phyloP scores from a whole-genome alignment of 2,113 vertebrate genomes.

The Myotis lucifugus region DNA sequence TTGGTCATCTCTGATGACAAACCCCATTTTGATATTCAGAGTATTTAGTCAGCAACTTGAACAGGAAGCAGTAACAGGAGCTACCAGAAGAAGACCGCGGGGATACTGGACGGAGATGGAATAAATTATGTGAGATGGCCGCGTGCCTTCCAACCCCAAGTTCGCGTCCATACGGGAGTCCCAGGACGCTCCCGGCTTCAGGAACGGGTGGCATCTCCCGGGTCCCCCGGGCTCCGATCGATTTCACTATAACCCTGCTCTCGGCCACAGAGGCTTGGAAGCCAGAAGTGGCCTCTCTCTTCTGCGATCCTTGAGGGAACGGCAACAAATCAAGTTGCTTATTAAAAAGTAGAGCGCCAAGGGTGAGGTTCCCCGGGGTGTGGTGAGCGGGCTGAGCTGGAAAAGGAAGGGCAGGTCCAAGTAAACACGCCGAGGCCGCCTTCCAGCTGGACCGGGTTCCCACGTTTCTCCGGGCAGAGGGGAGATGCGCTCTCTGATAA shows the following conservation, averaged over 20 bases:
- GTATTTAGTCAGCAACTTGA: background rate
- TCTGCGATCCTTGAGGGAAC: constrained; percentile 61
- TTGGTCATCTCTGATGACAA: background rate
- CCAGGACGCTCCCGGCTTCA: background rate
- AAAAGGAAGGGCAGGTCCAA: constrained; percentile 35
- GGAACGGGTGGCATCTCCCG: background rate
- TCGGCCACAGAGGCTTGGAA: background rate
- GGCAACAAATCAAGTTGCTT: constrained; percentile 62
- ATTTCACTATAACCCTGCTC: background rate
- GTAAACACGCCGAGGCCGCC: background rate
- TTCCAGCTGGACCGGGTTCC: constrained; percentile 65
- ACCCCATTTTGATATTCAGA: background rate
- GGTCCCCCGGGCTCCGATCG: background rate
- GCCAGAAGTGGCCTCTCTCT: background rate
- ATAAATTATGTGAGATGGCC: background rate
- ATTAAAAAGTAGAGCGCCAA: constrained; percentile 41
- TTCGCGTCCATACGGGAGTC: background rate
- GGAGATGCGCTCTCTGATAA: constrained; percentile 62
- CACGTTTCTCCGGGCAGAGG: constrained; percentile 47
- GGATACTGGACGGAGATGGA: background rate
- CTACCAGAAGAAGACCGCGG: background rate
- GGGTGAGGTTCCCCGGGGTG: constrained; percentile 65
- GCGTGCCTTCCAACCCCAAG: background rate
- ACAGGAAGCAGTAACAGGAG: background rate
- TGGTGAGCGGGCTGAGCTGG: constrained; percentile 46